Base-by-base conservation (phyloP, 2,113 vertebrate species). In the Pantherophis guttatus region DNA sequence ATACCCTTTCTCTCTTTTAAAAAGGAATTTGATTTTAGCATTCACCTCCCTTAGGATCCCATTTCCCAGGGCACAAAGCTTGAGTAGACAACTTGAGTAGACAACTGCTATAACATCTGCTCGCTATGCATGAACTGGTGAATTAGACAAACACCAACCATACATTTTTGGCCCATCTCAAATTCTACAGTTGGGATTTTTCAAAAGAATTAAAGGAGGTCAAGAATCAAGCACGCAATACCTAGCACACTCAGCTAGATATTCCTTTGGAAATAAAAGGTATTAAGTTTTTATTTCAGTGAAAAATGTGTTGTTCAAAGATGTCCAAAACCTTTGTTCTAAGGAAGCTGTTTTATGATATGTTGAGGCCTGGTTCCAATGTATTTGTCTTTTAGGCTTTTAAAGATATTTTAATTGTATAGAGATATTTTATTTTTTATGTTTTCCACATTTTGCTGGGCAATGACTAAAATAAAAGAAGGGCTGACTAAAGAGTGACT, bases 61-160 rank as follows among this genome's bases (percentile, higher is more conserved):
- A 90, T 39, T 91, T 91, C 91, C 57, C 24, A 17, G 93, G 93
- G 93, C 17, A 23, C 26, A 90, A 5, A 55, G 91, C n/a, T 33
- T 70, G 65, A 70, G 29, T 70, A n/a, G 62, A n/a, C 91, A 92
- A 10, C 21, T 5, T 24, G 17, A 65, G 1, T 53, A 52, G 12
- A 87, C 29, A n/a, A 70, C 70, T 52, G 21, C 86, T 55, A 9
- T 7, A 33, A 50, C 48, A 62, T 86, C 87, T 90, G 52, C 53
- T 62, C 9, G 13, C 8, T 62, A 44, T 86, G 48, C 39, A 88
- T 33, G 23, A 90, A 3, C n/a, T 50, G 52, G 24, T 75, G 24
- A 2, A 54, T 33, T 93, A 62, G 29, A 93, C n/a, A 44, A 86
- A 53, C 55, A 54, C n/a, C 58, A 52, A 33, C 17, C 44, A 15